Evolutionary conservation across 2,888 invertebrate genomes (phyloP).

Genomic region (Thumatha senex): DNA sequence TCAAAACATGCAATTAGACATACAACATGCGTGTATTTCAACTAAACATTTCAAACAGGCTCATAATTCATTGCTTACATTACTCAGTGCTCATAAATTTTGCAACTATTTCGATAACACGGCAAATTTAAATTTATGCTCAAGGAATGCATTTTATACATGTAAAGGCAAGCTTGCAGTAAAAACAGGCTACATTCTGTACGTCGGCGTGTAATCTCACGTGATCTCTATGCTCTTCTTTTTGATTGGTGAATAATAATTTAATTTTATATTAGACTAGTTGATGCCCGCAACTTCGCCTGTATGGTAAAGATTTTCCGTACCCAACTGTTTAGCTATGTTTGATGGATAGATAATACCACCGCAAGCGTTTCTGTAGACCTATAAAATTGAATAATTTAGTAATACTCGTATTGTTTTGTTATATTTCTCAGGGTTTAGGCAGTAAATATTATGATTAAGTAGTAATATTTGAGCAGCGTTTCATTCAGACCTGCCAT

Average conservation of each 20-base stretch:
- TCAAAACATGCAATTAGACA: conserved; percentile 55
- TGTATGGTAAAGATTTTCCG: too few relatives aligned
- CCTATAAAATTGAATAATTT: too few relatives aligned
- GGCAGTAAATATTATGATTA: too few relatives aligned
- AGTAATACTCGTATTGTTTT: too few relatives aligned
- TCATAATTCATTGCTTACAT: conserved; percentile 66
- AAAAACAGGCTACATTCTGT: conserved; percentile 56
- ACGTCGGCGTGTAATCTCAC: conserved; percentile 63
- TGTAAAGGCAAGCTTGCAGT: conserved; percentile 64
- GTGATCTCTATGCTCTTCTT: conserved; percentile 58
- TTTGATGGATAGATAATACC: too few relatives aligned
- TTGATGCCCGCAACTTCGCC: too few relatives aligned
- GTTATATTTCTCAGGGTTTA: too few relatives aligned
- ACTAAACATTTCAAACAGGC: conserved; percentile 52
- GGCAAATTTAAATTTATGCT: conserved; percentile 77
- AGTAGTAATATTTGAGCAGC: too few relatives aligned
- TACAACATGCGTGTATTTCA: conserved; percentile 50
- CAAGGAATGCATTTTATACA: conserved; percentile 70
- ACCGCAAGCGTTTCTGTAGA: too few relatives aligned
- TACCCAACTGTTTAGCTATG: too few relatives aligned
- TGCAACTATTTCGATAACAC: conserved; percentile 76
- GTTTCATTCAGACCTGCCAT: too few relatives aligned
- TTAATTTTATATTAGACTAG: not conserved
- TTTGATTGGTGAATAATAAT: conserved; percentile 1
- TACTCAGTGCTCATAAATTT: conserved; percentile 69